phyloP scores from a whole-genome alignment of 2,113 vertebrate genomes.

The Carollia perspicillata region DNA sequence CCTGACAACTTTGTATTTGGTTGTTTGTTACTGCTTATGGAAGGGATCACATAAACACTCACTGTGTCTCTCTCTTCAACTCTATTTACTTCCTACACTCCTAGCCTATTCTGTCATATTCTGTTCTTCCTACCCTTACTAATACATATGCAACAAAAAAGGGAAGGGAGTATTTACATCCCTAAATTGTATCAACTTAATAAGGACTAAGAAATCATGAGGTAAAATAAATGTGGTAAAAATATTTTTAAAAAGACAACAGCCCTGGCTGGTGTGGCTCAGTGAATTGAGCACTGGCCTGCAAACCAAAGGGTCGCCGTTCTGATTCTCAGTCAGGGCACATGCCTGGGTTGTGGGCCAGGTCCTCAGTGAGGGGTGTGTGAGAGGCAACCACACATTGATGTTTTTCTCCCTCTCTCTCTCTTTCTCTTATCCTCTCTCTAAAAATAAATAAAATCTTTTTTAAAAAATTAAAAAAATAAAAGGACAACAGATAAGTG shows the following conservation, averaged over 20 bases:
- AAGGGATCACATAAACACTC: neutral
- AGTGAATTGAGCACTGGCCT: too few relatives aligned
- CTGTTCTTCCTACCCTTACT: conserved; percentile 40
- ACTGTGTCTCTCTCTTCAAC: neutral
- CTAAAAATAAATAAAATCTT: too few relatives aligned
- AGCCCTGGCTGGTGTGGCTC: too few relatives aligned
- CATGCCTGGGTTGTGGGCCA: too few relatives aligned
- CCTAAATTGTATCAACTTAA: conserved; percentile 66
- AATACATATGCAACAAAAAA: conserved; percentile 68
- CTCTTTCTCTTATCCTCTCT: too few relatives aligned
- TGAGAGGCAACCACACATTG: too few relatives aligned
- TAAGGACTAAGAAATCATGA: conserved; percentile 69
- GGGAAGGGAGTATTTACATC: conserved; percentile 67
- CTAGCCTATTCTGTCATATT: neutral
- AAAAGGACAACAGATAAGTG: neutral
- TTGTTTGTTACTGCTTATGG: conserved; percentile 61
- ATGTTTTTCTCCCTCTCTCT: too few relatives aligned
- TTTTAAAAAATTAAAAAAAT: neutral
- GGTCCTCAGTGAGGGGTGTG: too few relatives aligned
- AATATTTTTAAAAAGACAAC: neutral
- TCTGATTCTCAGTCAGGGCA: too few relatives aligned
- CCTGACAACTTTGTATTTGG: conserved; percentile 62
- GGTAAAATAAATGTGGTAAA: conserved; percentile 74
- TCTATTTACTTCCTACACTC: neutral
- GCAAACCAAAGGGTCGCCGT: too few relatives aligned